Conservation (phyloP, 2,113 vertebrate species). For the Ascaphus truei region DNA sequence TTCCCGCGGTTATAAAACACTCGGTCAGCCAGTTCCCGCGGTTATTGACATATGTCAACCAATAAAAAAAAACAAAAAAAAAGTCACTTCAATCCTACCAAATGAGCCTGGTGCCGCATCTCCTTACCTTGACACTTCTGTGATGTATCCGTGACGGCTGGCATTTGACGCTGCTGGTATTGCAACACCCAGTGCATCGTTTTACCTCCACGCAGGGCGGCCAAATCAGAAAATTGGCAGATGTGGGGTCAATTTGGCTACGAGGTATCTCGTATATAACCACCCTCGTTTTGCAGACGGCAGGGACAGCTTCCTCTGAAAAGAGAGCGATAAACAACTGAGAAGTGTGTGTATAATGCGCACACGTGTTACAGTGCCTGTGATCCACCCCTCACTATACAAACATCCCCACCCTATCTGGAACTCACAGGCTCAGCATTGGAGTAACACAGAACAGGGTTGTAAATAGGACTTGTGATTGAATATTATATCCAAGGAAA, state of each 20-base stretch:
- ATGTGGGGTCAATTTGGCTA: constrained; percentile 95
- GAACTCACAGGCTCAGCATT: too few species aligned
- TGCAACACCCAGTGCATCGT: constrained; percentile 95
- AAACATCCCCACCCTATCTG: too few species aligned
- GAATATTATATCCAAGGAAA: too few species aligned
- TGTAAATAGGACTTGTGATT: too few species aligned
- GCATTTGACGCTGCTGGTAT: constrained; percentile 91
- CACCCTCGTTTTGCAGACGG: constrained; percentile 90
- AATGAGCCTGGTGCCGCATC: background rate
- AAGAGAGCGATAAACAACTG: constrained; percentile 16
- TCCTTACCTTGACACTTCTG: constrained; percentile 89
- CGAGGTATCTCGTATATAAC: constrained; percentile 98
- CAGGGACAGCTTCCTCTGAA: constrained; percentile 90
- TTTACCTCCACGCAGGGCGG: constrained; percentile 96
- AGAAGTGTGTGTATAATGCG: too few species aligned
- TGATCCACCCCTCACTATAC: too few species aligned
- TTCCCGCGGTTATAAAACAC: too few species aligned
- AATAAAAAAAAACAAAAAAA: constrained; percentile 41
- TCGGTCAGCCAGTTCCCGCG: too few species aligned
- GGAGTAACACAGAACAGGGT: too few species aligned
- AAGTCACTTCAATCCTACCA: too few species aligned
- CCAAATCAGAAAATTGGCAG: constrained; percentile 98
- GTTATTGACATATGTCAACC: too few species aligned
- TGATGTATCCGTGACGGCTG: constrained; percentile 88
- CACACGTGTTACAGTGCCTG: too few species aligned